Evolutionary conservation across 2,888 invertebrate genomes (phyloP).

Genomic region (Sminthurinus aureus): DNA sequence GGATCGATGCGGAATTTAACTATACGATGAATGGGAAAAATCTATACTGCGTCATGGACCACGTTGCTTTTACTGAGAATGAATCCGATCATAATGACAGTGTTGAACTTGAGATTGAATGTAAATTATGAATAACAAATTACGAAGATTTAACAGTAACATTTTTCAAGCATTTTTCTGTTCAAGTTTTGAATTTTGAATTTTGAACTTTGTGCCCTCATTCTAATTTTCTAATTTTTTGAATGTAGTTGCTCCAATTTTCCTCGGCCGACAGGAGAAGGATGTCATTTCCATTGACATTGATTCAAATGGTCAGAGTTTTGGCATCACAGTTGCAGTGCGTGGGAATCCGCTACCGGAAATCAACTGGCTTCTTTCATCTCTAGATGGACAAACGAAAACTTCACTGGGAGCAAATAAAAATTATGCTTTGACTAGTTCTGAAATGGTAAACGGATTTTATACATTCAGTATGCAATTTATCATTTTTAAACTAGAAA

Average conservation of each 20-base stretch:
- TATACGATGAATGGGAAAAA: neutral
- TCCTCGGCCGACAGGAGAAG: neutral
- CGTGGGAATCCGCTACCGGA: conserved; percentile 25
- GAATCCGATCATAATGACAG: neutral
- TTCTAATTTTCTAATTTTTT: neutral
- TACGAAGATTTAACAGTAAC: neutral
- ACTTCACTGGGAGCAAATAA: neutral
- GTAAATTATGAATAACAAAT: neutral
- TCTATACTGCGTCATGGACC: conserved; percentile 13
- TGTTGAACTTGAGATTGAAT: neutral
- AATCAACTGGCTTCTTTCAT: neutral
- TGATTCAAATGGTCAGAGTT: too few relatives aligned
- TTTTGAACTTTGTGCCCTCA: too few relatives aligned
- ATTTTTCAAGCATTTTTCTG: neutral
- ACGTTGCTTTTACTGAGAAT: conserved; percentile 9
- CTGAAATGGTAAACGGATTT: neutral
- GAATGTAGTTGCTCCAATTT: neutral
- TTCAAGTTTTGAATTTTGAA: too few relatives aligned
- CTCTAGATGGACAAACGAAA: neutral
- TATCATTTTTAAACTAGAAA: neutral
- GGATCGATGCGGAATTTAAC: neutral
- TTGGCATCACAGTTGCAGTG: neutral
- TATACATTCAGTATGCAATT: too few relatives aligned
- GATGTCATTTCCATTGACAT: neutral
- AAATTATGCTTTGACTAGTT: neutral